Percentiles rank a stretch among this genome's conserved stretches.
Conservation (phyloP, 1,140 invertebrate species). For the Magallana gigas region DNA sequence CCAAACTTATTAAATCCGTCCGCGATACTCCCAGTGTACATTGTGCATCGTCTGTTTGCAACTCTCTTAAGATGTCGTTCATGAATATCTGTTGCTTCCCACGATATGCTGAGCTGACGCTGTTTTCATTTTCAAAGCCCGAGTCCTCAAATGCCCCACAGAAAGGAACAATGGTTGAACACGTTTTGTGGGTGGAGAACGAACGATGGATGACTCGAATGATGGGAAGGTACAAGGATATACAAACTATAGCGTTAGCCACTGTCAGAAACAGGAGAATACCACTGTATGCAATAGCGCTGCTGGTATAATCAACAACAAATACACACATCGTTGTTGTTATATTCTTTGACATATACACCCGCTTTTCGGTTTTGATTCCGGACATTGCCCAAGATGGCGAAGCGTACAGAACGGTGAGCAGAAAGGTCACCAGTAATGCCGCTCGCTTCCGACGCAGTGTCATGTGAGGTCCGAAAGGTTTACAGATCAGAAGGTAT, state of each 20-base stretch:
- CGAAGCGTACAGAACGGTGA: neutral
- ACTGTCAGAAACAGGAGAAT: conserved; percentile 5
- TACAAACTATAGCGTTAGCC: neutral
- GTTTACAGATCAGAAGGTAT: conserved; percentile 27
- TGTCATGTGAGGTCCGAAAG: conserved; percentile 28
- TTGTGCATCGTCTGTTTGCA: neutral
- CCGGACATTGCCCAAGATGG: neutral
- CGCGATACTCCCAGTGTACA: neutral
- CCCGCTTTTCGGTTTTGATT: neutral
- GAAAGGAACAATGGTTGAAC: neutral
- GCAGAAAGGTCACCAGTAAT: neutral
- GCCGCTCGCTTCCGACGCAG: conserved; percentile 13
- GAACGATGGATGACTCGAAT: neutral
- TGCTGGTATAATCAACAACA: neutral
- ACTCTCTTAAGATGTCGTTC: neutral
- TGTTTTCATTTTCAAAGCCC: neutral
- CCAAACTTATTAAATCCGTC: neutral
- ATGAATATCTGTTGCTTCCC: neutral
- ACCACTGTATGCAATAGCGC: neutral
- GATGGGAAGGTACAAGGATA: neutral
- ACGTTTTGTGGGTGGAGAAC: neutral
- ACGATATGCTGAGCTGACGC: neutral
- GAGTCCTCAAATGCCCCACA: neutral
- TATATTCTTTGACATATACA: neutral
- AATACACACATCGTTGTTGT: neutral